Percentiles rank a stretch among this genome's conserved stretches.
These are phyloP conservation scores for Mylabris phalerata DNA, from an alignment of 1,140 invertebrate species.

Conservation along the genomic window DNA sequence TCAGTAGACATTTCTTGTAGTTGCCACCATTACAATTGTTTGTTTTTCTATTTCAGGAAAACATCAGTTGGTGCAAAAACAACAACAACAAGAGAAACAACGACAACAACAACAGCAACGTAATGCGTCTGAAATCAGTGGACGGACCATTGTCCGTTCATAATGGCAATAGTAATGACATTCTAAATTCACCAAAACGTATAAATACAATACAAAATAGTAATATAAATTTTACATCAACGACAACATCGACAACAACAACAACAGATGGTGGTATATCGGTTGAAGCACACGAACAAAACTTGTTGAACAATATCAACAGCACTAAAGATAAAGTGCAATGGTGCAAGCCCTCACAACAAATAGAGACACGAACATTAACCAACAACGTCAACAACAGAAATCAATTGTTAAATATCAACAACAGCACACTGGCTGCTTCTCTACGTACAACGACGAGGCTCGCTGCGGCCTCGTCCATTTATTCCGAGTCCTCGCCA, in stretches of 20 bases:
- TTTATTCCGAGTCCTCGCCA: constrained; percentile 37
- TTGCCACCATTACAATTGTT: no score
- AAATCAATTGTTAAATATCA: constrained; percentile 34
- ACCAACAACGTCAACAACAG: constrained; percentile 33
- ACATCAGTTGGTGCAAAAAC: no score
- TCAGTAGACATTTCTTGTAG: no score
- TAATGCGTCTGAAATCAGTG: constrained; percentile 37
- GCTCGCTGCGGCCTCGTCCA: constrained; percentile 28
- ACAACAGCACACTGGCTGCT: constrained; percentile 39
- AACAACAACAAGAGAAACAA: no score
- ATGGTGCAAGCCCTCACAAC: constrained; percentile 37
- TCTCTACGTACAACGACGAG: constrained; percentile 24
- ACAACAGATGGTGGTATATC: constrained; percentile 14
- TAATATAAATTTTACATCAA: constrained; percentile 27
- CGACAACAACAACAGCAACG: not conserved
- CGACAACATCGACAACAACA: constrained; percentile 18
- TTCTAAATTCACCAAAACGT: constrained; percentile 39
- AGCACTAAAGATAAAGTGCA: constrained; percentile 34
- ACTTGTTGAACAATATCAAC: constrained; percentile 31
- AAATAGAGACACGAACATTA: constrained; percentile 28
- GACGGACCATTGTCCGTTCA: constrained; percentile 36
- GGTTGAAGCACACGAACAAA: constrained; percentile 11
- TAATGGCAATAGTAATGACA: constrained; percentile 35
- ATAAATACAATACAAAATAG: constrained; percentile 40
- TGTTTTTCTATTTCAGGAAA: no score